Conservation (phyloP, 2,113 vertebrate genomes). For the Erinaceus europaeus region DNA sequence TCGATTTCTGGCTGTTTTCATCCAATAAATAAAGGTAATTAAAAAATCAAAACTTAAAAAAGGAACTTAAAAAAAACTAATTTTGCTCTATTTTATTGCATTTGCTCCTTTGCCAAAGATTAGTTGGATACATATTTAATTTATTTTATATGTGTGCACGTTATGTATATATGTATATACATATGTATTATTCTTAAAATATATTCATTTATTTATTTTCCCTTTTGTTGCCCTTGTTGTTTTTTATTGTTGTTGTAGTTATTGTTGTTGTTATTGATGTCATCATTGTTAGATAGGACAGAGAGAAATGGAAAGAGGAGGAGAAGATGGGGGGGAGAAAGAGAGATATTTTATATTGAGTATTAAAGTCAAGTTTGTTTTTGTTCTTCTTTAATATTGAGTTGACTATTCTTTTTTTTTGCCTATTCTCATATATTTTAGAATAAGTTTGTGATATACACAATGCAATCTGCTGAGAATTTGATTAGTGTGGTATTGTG, state of each 20-base stretch:
- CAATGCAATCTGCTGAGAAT: neutral
- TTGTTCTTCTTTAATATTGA: neutral
- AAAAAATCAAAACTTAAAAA: no score
- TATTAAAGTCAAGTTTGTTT: neutral
- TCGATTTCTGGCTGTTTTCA: no score
- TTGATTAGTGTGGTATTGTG: neutral
- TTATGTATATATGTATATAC: no score
- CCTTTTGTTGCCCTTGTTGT: no score
- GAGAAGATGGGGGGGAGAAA: no score
- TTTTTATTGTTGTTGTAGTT: neutral
- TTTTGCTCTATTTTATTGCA: neutral
- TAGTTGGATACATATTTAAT: neutral
- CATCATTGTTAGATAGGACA: neutral
- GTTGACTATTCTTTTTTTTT: neutral
- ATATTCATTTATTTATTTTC: no score
- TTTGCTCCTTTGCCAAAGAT: neutral
- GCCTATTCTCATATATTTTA: neutral
- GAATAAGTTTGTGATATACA: neutral
- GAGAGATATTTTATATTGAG: neutral
- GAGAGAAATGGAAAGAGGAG: no score
- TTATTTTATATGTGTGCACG: neutral
- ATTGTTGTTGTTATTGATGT: neutral
- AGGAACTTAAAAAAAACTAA: neutral
- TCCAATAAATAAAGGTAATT: no score
- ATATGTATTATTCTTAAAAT: no score